These are phyloP conservation scores for Mastomys natalensis DNA, from an alignment of 2,113 vertebrate species.

Conservation along the genomic window DNA sequence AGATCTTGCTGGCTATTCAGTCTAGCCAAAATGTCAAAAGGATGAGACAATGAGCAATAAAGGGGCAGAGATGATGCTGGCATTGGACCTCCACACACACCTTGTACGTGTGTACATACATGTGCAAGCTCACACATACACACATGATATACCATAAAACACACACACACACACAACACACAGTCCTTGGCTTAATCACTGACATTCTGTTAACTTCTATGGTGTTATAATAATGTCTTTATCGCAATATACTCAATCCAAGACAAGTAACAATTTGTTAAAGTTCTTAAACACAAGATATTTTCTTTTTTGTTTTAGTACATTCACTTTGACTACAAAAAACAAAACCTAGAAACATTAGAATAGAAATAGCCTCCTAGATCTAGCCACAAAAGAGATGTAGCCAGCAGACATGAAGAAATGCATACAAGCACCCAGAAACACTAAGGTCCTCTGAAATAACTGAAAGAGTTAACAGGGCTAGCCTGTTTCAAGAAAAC, in stretches of 20 bases:
- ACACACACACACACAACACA: not conserved
- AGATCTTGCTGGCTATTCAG: not conserved
- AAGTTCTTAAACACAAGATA: not conserved
- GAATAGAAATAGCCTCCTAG: slow-evolving; percentile 20
- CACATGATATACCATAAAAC: not conserved
- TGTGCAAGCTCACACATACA: not conserved
- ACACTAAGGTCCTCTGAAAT: not conserved
- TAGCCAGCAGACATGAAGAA: not conserved
- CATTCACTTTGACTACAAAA: slow-evolving; percentile 60
- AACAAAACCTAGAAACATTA: slow-evolving; percentile 51
- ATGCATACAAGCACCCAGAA: not conserved
- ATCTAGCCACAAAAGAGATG: slow-evolving; percentile 41
- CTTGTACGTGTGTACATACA: not conserved
- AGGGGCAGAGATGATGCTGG: not conserved
- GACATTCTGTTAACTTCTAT: slow-evolving; percentile 17
- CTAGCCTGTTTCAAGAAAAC: slow-evolving; percentile 54
- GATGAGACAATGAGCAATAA: not conserved
- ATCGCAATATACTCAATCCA: slow-evolving; percentile 1
- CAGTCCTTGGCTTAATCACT: slow-evolving; percentile 2
- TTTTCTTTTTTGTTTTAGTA: slow-evolving; percentile 24
- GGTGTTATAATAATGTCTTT: slow-evolving; percentile 32
- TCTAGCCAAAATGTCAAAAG: not conserved
- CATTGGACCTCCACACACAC: not conserved
- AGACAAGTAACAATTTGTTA: slow-evolving; percentile 20
- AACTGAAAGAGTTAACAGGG: slow-evolving; percentile 56